Evolutionary conservation across 2,888 invertebrate genomes (phyloP), one percentile per base, ranked within the genome.

Genomic region (Acrobasis suavella): DNA sequence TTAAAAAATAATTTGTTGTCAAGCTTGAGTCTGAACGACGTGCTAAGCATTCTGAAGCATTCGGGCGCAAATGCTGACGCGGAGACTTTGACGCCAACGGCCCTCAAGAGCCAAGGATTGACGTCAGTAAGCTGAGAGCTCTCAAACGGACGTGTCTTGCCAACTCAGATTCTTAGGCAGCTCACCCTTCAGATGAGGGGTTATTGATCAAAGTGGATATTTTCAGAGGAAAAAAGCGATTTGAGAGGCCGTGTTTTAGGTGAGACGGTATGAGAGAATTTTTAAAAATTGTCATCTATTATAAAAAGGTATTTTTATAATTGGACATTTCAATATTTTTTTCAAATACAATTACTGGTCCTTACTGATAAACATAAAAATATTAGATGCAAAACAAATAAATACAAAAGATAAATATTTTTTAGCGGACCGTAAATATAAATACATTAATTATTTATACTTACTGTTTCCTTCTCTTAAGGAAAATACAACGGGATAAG

Each of bases 31-130:
- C 14, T 22, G 16, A 39, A 55, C 16, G 22, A 56, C 42, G 42
- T 37, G 54, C 12, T 56, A 56, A 56, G 56, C 56, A 56, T 42
- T 42, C 72, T 64, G 50, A 58, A 66, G 66, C 73, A 67, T 69
- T 72, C 72, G 71, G 71, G 76, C 76, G 77, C 76, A 77, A 86
- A 75, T 77, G 88, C 89, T 89, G 89, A 89, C 88, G 72, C 80
- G 75, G 76, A 77, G 76, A 75, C 81, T 82, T 80, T 78, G 78
- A 76, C 76, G 82, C 81, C 86, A 83, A 80, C 78, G 79, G 78
- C 78, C 76, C 79, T 75, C 66, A 78, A 79, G 78, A 80, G 78
- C 73, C 80, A 79, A 74, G 78, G 79, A 78, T 74, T 82, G 81
- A 86, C 86, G 85, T 83, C 86, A 83, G 71, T 69, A 60, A 63